Evolutionary conservation across 1,140 invertebrate genomes (phyloP), one percentile per base, ranked within the genome.

Genomic region (Drosophila kanapiae): DNA sequence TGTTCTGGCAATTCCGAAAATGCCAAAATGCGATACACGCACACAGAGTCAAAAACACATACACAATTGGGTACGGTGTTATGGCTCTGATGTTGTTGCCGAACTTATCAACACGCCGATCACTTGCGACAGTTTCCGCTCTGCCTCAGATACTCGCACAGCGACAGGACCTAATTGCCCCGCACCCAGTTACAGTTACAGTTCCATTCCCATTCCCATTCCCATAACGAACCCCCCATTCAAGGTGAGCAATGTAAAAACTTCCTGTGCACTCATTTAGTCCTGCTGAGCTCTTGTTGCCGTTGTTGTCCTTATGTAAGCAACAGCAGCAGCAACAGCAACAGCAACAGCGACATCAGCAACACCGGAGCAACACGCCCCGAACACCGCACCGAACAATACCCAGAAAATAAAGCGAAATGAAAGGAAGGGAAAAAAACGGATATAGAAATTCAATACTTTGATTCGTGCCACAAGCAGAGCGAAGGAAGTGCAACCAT

Each of bases 401-500:
- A 82, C 40, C 70, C 54, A 59, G 35, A 62, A 80, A 38, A 68
- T 64, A 48, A 76, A 75, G 65, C 31, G 37, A 75, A 65, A 53
- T 13, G 35, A 80, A 64, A 18, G 57, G 37, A 64, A 43, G 58
- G 43, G 60, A 83, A 82, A 79, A 86, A 91, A 91, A 90, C 86
- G 91, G 82, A 91, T 91, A 91, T 91, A 87, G 90, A 91, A 91
- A 91, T 90, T 91, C 82, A 91, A 91, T 91, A 91, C 91, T 91
- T 91, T 91, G 90, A 91, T 91, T 91, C 90, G 90, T 91, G 90
- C 90, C 90, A 86, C 79, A 78, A 65, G 45, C 51, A 48, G 59
- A 57, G 49, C 68, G 70, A 65, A 84, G 84, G 84, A 88, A 88
- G 85, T 88, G 84, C 84, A 88, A 90, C 84, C 84, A 84, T 88